Conservation (phyloP, 2,888 invertebrate species). For the Cantharis nigra region DNA sequence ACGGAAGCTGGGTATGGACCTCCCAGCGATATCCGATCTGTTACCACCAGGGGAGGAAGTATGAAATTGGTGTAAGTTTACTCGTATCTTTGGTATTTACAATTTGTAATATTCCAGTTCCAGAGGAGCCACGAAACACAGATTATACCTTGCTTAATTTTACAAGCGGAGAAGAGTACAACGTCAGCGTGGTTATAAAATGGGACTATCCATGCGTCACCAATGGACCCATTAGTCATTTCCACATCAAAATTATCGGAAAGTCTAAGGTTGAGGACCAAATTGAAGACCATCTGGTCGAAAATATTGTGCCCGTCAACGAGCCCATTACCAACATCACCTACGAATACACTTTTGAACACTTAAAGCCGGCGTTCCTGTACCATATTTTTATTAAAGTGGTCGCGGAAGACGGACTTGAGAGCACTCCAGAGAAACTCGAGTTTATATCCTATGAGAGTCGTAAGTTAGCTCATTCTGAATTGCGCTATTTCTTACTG, state of each 20-base stretch:
- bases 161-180: conserved; percentile 10
- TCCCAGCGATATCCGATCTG: not conserved
- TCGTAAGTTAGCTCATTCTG: conserved; percentile 14
- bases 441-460: conserved; percentile 14
- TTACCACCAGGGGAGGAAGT: conserved; percentile 4
- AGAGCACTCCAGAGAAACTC: conserved; percentile 4
- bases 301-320: not conserved
- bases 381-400: conserved; percentile 16
- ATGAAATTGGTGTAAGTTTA: conserved; percentile 16
- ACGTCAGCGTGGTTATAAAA: conserved; percentile 21
- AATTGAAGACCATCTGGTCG: not conserved
- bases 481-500: not conserved
- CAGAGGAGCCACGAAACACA: conserved; percentile 30
- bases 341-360: conserved; percentile 9
- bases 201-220: conserved; percentile 41
- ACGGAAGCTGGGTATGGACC: not conserved
- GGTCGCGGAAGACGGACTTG: not conserved
- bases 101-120: conserved; percentile 29
- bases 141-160: not conserved
- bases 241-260: conserved; percentile 9
- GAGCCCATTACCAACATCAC: not conserved
- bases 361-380: conserved; percentile 21
- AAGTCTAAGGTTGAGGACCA: not conserved
- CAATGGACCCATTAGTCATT: conserved; percentile 37
- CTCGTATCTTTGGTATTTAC: not conserved